Evolutionary conservation across 2,888 invertebrate genomes (phyloP).

Genomic region (Anaspis maculata): DNA sequence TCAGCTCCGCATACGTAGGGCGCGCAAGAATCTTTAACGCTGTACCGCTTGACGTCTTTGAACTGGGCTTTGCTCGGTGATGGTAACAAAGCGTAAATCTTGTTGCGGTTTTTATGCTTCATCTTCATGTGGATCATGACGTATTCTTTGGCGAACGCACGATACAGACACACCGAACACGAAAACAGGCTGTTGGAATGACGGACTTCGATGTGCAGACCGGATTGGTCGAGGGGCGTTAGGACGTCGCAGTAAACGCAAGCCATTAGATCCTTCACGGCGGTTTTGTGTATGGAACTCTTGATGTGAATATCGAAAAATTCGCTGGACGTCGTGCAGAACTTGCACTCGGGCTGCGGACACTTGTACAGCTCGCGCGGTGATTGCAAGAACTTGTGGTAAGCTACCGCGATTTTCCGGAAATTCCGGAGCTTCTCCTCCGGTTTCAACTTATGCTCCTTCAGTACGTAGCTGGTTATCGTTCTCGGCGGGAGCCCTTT

Average conservation of each 20-base stretch:
- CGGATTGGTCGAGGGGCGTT: slow-evolving; percentile 37
- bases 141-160: slow-evolving; percentile 51
- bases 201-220: slow-evolving; percentile 50
- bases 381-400: slow-evolving; percentile 29
- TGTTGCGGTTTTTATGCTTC: slow-evolving; percentile 22
- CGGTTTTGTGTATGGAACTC: slow-evolving; percentile 32
- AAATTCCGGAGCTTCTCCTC: slow-evolving; percentile 19
- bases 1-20: slow-evolving; percentile 25
- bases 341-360: slow-evolving; percentile 46
- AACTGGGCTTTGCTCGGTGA: too few species aligned
- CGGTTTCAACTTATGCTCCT: slow-evolving; percentile 21
- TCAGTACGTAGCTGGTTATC: slow-evolving; percentile 18
- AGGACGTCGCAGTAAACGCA: slow-evolving; percentile 45
- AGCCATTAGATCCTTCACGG: slow-evolving; percentile 30
- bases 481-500: background rate
- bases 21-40: slow-evolving; percentile 24
- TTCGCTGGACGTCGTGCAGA: slow-evolving; percentile 36
- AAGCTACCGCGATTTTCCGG: slow-evolving; percentile 32
- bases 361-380: slow-evolving; percentile 48
- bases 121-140: slow-evolving; percentile 51
- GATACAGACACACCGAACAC: slow-evolving; percentile 61
- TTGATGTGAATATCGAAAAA: slow-evolving; percentile 41
- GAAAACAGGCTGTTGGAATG: slow-evolving; percentile 56
- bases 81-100: slow-evolving; percentile 22
- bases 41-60: too few species aligned